phyloP scores from a whole-genome alignment of 1,140 invertebrate genomes.

The Thrips palmi region DNA sequence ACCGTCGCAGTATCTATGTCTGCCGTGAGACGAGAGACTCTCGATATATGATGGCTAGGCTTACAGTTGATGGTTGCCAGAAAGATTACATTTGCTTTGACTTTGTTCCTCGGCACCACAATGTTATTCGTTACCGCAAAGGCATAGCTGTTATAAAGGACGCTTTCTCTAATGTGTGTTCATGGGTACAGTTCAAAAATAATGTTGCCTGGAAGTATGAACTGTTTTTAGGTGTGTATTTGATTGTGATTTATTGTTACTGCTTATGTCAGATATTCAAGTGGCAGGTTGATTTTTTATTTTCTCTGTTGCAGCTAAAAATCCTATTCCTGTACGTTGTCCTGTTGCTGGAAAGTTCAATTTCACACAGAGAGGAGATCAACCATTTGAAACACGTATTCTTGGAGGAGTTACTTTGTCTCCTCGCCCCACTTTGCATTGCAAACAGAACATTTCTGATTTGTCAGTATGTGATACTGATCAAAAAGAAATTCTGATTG shows the following conservation, averaged over 20 bases:
- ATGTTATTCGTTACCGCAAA: slow-evolving; percentile 82
- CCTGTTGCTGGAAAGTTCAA: slow-evolving; percentile 92
- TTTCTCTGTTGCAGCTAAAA: slow-evolving; percentile 43
- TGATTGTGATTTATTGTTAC: slow-evolving; percentile 2
- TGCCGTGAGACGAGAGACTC: slow-evolving; percentile 76
- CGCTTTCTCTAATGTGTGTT: slow-evolving; percentile 80
- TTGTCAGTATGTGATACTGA: slow-evolving; percentile 85
- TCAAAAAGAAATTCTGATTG: slow-evolving; percentile 81
- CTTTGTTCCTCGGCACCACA: slow-evolving; percentile 88
- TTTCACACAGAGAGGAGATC: slow-evolving; percentile 76
- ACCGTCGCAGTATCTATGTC: slow-evolving; percentile 79
- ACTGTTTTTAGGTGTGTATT: slow-evolving; percentile 45
- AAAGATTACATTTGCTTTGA: slow-evolving; percentile 96
- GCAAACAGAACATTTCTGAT: slow-evolving; percentile 85
- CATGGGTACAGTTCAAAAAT: slow-evolving; percentile 81
- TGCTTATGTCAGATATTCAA: neutral
- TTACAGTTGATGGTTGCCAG: slow-evolving; percentile 91
- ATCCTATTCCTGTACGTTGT: slow-evolving; percentile 82
- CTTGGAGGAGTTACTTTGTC: slow-evolving; percentile 83
- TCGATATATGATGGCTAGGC: slow-evolving; percentile 80
- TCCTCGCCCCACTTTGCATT: slow-evolving; percentile 81
- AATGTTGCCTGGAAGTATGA: slow-evolving; percentile 75
- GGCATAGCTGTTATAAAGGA: slow-evolving; percentile 78
- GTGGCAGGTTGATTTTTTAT: neutral
- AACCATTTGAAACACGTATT: slow-evolving; percentile 79